phyloP scores from a whole-genome alignment of 2,888 invertebrate species.

The Neuroscelio doddi region DNA sequence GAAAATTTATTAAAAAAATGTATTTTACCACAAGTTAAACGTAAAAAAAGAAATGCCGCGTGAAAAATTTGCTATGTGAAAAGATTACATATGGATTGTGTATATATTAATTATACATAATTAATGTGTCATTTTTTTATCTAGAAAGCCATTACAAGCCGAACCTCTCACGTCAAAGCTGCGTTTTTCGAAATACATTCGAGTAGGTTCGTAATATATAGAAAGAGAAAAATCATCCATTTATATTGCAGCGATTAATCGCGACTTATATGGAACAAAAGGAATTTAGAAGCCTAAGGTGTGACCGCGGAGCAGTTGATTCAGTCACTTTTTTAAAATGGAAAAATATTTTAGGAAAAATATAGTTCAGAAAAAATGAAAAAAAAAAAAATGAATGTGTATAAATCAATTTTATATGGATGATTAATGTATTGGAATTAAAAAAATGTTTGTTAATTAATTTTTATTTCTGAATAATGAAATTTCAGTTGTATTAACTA shows the following conservation, averaged over 20 bases:
- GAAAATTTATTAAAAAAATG: conserved; percentile 59
- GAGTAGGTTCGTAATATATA: conserved; percentile 50
- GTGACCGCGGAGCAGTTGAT: conserved; percentile 25
- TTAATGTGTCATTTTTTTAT: no score
- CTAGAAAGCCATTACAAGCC: no score
- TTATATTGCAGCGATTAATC: conserved; percentile 20
- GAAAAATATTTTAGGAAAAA: conserved; percentile 21
- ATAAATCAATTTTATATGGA: neutral
- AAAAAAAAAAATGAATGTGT: neutral
- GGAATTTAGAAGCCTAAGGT: conserved; percentile 22
- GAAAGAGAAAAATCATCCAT: conserved; percentile 22
- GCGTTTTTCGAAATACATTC: conserved; percentile 26
- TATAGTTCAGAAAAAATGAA: conserved; percentile 9
- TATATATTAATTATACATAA: no score
- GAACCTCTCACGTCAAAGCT: conserved; percentile 19
- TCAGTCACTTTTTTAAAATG: conserved; percentile 25
- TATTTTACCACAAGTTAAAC: conserved; percentile 69
- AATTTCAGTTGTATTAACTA: no score
- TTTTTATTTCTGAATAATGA: neutral
- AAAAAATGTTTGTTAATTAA: no score
- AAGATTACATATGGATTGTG: no score
- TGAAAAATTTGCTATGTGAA: conserved; percentile 38
- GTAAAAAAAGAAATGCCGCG: conserved; percentile 50
- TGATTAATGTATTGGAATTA: no score
- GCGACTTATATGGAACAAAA: conserved; percentile 15